Percentiles rank a stretch among this genome's conserved stretches.
Evolutionary conservation across 2,113 vertebrate species (phyloP).

Genomic region (Apeltes quadracus): DNA sequence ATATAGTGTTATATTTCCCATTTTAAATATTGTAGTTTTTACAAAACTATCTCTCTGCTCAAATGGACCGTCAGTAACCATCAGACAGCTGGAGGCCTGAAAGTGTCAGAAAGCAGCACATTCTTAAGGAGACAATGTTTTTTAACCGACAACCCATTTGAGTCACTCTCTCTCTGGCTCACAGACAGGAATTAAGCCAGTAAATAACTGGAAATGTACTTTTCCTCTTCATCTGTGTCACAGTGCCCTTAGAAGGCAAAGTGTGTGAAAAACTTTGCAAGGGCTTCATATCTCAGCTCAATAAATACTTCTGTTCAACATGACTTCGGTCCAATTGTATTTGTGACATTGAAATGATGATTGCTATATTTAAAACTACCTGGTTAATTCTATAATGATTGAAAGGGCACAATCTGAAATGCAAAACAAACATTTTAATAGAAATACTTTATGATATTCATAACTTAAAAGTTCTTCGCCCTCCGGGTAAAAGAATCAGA

Average conservation of each 20-base stretch:
- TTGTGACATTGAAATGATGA: too few species aligned
- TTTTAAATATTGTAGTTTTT: constrained; percentile 29
- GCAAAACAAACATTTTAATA: not conserved
- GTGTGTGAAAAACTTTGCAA: not conserved
- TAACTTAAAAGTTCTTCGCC: too few species aligned
- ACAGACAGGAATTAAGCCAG: constrained; percentile 19
- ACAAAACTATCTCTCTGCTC: not conserved
- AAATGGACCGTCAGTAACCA: not conserved
- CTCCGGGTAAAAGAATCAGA: too few species aligned
- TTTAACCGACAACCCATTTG: constrained; percentile 8
- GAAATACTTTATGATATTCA: too few species aligned
- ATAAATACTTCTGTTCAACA: not conserved
- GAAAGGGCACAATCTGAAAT: constrained; percentile 4
- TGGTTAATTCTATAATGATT: not conserved
- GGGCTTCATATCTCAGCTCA: not conserved
- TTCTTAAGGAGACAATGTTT: constrained; percentile 8
- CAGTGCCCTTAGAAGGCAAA: constrained; percentile 17
- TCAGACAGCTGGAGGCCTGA: constrained; percentile 6
- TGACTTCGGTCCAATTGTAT: too few species aligned
- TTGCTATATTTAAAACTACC: not conserved
- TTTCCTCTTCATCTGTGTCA: constrained; percentile 38
- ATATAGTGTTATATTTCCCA: not conserved
- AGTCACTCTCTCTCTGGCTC: constrained; percentile 6
- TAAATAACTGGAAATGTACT: constrained; percentile 14
- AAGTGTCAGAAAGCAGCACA: constrained; percentile 16